Conservation (phyloP, 1,140 invertebrate genomes). For the Drosophila jambulina region DNA sequence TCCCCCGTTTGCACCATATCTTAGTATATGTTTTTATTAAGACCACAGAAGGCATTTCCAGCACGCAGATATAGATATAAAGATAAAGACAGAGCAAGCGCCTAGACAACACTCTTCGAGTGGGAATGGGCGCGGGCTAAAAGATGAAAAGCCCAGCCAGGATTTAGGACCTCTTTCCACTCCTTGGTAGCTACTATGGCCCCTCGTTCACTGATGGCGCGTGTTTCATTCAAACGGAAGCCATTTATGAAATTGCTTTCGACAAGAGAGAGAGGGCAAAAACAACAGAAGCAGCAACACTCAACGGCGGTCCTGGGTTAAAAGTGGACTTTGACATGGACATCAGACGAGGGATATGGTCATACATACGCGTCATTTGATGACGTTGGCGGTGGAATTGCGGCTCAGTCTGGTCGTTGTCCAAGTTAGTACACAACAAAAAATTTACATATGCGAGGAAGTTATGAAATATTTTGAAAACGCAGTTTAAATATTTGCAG, state of each 20-base stretch:
- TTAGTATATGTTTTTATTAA: constrained; percentile 68
- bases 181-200: not conserved
- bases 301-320: constrained; percentile 38
- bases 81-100: constrained; percentile 6
- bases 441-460: not conserved
- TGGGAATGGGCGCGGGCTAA: not conserved
- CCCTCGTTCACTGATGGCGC: constrained; percentile 32
- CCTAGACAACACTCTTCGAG: constrained; percentile 32
- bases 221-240: constrained; percentile 74
- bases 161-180: constrained; percentile 3
- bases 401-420: constrained; percentile 12
- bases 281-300: constrained; percentile 29
- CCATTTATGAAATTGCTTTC: constrained; percentile 81
- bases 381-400: constrained; percentile 57
- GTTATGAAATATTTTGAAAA: not conserved
- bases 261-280: constrained; percentile 45
- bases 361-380: constrained; percentile 57
- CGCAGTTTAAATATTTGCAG: not conserved
- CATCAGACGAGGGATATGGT: constrained; percentile 15
- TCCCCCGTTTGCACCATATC: constrained; percentile 6
- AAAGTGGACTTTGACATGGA: constrained; percentile 60
- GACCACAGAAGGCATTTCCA: constrained; percentile 23
- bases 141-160: constrained; percentile 26
- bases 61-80: constrained; percentile 44
- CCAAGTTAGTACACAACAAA: constrained; percentile 19